Base-by-base conservation (phyloP, 1,140 invertebrate genomes). In the Drosophila sucinea region DNA sequence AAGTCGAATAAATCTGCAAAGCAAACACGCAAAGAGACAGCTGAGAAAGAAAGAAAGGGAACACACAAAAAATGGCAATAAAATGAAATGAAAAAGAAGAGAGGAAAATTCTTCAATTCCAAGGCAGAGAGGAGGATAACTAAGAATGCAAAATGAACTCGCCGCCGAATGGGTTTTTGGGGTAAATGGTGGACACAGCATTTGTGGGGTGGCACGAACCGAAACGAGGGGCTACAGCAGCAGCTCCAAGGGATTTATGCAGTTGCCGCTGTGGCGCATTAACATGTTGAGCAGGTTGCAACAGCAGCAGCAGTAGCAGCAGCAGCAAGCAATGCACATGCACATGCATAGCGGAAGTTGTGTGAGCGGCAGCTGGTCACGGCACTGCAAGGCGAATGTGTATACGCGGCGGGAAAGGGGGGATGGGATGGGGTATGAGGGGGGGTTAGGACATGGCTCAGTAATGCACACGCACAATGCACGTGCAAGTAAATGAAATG, bases 401-500 rank as follows among this genome's bases (percentile, higher is more conserved):
- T 33, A 60, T 38, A 6, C 63, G 76, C 47, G 25, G 78, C 72
- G 55, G 35, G 44, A 51, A 44, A 29, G 51, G 56, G 10, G 35
- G 35, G 35, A 11, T 30, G 55, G 40, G 3, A 5, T 10, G 38
- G 60, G 25, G 11, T 4, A 1, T 29, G 25, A 11, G 17, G 5
- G 25, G n/a, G 2, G 8, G 11, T 38, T 38, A 17, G 10, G 35
- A 2, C 41, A 40, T 54, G 5, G 29, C 60, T 63, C 75, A 79
- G 79, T 85, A 85, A 85, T 85, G 78, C 82, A 86, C 83, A 82
- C 79, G 83, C 82, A 85, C 74, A 86, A 81, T 81, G 81, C 66
- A 85, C 81, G 81, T 85, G 78, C 81, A 71, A 86, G 78, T 86
- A 78, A 85, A 85, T 81, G 74, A 85, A 86, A 81, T 86, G 78